Evolutionary conservation across 2,797 vertebrate species (phyloP), one percentile per base, ranked within the genome.

Genomic region (Dermochelys coriacea): DNA sequence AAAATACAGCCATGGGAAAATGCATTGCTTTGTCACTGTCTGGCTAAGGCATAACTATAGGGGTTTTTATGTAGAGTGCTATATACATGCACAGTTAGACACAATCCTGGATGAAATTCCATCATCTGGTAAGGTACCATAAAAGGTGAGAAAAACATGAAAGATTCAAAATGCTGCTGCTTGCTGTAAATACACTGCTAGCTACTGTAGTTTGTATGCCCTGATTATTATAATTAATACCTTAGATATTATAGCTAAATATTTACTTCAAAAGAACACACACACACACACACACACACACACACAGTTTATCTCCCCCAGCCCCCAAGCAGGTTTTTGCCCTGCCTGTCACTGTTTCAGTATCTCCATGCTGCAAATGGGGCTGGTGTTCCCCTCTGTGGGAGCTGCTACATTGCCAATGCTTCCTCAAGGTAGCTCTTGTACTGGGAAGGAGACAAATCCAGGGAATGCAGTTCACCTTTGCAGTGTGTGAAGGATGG

Each of bases 191-290:
- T 77, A 12, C 12, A 82, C 81, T 31, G 37, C 8, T 1, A 49
- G 0, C 6, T 4, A 47, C 29, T 78, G 11, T 74, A 59, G 45
- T 31, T 74, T 64, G 25, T 6, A 12, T 23, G n/a, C 64, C 21
- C 10, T 68, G 18, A 23, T 31, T 75, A 81, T 55, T 68, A 85
- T 8, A 80, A 29, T 55, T 8, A 84, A 29, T 61, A 49, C 78
- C 87, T 75, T n/a, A 55, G 11, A 41, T 18, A 64, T 34, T n/a
- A 27, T 82, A 31, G 16, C 85, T 16, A 45, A 86, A 94, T 71
- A 29, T 57, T 61, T 89, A 90, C 61, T 80, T 31, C 68, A 4
- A 27, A n/a, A 34, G 29, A 75, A n/a, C 61, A n/a, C 31, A 64
- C 16, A 59, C 51, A 50, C 50, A 50, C 50, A 52, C 51, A 57